Base-by-base conservation (phyloP, 2,888 invertebrate genomes). In the Mimas tiliae region DNA sequence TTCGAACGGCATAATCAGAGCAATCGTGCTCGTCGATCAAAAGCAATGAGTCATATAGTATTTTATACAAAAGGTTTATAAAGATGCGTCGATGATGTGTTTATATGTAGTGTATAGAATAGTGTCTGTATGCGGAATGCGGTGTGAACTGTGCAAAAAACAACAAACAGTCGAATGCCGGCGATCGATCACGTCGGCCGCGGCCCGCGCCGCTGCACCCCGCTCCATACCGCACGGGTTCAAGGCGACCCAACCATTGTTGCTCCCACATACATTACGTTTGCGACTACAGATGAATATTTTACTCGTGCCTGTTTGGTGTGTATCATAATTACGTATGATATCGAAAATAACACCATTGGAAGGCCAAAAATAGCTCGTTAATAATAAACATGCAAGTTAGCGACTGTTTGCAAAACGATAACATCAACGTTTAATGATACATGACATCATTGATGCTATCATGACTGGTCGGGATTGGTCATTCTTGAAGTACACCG, bases 111-210 rank as follows among this genome's bases (percentile, higher is more conserved):
- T 58, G 50, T 62, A 42, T 62, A 48, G 7, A 11, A 38, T 65
- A 38, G 27, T 19, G 55, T 58, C 58, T 16, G 55, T 64, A 66
- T 58, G 48, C 55, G 68, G 65, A 68, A 72, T 69, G 68, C 65
- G 69, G 72, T 73, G 75, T 71, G 77, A 75, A 78, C 69, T 70
- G 67, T 72, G 71, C 71, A 70, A 75, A 72, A 72, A 76, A 75
- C 72, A 79, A 80, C 71, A 80, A 78, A 77, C 70, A 74, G 48
- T 64, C 50, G 8, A 53, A 65, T 63, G 67, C 55, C 65, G 51
- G 21, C n/a, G n/a, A n/a, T 33, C 42, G 65, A 51, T 64, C 48
- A 63, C 52, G 64, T 62, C n/a, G n/a, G n/a, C n/a, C n/a, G n/a
- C 50, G 67, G 68, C 68, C 66, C 62, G 55, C 53, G 63, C 66